Base-by-base conservation (phyloP, 2,113 vertebrate genomes). In the Osmerus eperlanus region DNA sequence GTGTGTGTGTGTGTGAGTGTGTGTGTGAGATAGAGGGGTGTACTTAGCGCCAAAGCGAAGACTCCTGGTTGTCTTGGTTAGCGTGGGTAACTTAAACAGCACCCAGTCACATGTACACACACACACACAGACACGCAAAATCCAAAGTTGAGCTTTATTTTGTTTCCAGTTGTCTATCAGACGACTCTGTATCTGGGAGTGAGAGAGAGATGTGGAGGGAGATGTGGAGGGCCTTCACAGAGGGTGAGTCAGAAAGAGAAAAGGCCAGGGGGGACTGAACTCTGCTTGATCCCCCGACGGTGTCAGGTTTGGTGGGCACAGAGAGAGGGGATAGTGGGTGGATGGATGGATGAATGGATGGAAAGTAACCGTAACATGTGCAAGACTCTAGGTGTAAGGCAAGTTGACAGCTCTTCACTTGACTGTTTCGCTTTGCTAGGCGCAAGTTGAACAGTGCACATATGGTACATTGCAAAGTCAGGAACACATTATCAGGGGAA, bases 31-130 rank as follows among this genome's bases (percentile, higher is more conserved):
- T 28, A 16, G 29, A 32, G 23, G 62, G 4, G 62, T 64, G 62
- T 36, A 29, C 36, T 28, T 19, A 47, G 28, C 8, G 3, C 82
- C 73, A 62, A 63, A 81, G 75, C 76, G 60, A 15, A 15, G 70
- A 71, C 80, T 84, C 88, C 86, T 79, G 71, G 81, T 90, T 89
- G 84, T 88, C 85, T 83, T 41, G 84, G 81, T 85, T 86, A 67
- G 78, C 79, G 84, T 85, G 83, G 72, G 68, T 79, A 87, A 74
- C 80, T 84, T 87, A 88, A 89, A 88, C 85, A 89, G 78, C 62
- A 67, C 74, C 80, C 60, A 32, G 18, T 23, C 19, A 61, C 19
- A 16, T 19, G 5, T 23, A 61, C 59, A 28, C 59, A 61, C 59
- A 61, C n/a, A 63, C 61, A 13, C 25, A 67, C 9, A 76, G 70